Percentiles rank a stretch among this genome's conserved stretches.
phyloP scores from a whole-genome alignment of 1,140 invertebrate genomes.

The Druon quercuslanigerum region DNA sequence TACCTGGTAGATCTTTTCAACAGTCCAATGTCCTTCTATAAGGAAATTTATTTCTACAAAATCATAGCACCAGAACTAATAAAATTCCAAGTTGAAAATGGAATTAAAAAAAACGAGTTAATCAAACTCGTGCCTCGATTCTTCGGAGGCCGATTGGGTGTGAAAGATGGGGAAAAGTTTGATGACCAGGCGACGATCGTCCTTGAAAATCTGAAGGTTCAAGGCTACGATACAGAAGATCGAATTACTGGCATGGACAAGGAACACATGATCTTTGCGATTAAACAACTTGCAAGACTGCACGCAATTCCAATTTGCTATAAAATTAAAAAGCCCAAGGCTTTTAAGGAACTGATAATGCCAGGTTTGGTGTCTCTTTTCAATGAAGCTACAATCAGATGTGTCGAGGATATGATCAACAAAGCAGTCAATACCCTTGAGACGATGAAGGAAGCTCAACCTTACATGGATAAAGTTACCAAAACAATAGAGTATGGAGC shows the following conservation, averaged over 20 bases:
- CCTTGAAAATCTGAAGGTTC: constrained; percentile 77
- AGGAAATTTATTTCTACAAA: constrained; percentile 78
- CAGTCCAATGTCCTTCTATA: constrained; percentile 77
- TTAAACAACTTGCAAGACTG: constrained; percentile 75
- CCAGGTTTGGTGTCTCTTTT: constrained; percentile 44
- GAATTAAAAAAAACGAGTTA: constrained; percentile 65
- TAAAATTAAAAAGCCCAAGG: constrained; percentile 73
- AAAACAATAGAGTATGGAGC: constrained; percentile 57
- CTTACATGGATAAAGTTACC: constrained; percentile 54
- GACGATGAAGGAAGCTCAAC: constrained; percentile 54
- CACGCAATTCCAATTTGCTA: constrained; percentile 77
- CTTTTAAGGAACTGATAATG: constrained; percentile 68
- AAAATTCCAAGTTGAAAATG: constrained; percentile 73
- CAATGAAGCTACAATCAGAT: constrained; percentile 56
- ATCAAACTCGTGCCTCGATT: constrained; percentile 74
- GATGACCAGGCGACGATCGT: constrained; percentile 77
- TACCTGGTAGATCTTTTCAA: constrained; percentile 77
- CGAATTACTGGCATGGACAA: constrained; percentile 75
- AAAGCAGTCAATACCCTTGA: constrained; percentile 60
- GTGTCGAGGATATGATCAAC: constrained; percentile 62
- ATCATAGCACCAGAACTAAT: constrained; percentile 73
- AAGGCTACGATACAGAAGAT: constrained; percentile 75
- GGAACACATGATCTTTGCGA: constrained; percentile 72
- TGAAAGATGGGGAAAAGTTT: constrained; percentile 70
- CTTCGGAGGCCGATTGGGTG: constrained; percentile 76